Conservation (phyloP, 2,797 vertebrate species). For the Amazona ochrocephala region DNA sequence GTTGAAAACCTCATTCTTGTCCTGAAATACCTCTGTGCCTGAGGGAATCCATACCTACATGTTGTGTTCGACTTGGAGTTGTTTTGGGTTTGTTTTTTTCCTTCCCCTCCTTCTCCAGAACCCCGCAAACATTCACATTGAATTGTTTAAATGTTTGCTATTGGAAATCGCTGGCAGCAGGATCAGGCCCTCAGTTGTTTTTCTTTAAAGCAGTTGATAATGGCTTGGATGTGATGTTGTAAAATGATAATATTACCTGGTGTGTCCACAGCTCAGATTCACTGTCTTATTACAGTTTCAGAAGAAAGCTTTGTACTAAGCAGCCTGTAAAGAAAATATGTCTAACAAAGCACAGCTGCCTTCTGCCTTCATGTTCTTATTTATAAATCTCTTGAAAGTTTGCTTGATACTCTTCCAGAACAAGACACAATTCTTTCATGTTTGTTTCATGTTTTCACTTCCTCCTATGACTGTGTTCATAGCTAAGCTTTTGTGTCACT, state of each 20-base stretch:
- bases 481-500: constrained; percentile 65
- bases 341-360: constrained; percentile 11
- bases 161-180: background rate
- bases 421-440: constrained; percentile 10
- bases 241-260: constrained; percentile 42
- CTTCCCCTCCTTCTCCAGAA: background rate
- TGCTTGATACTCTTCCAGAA: constrained; percentile 49
- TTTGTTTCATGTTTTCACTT: constrained; percentile 64
- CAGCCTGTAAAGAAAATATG: constrained; percentile 9
- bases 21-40: constrained; percentile 21
- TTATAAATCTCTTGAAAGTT: constrained; percentile 48
- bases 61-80: background rate
- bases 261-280: constrained; percentile 26
- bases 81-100: background rate
- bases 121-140: background rate
- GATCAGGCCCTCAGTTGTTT: constrained; percentile 16
- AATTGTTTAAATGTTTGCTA: background rate
- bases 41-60: background rate
- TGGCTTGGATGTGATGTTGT: constrained; percentile 44
- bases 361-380: constrained; percentile 1
- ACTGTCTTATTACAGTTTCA: constrained; percentile 10
- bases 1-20: constrained; percentile 27
- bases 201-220: constrained; percentile 27
- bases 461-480: constrained; percentile 63
- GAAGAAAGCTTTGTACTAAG: background rate